Percentiles rank a stretch among this genome's conserved stretches.
Conservation (phyloP, 2,113 vertebrate species). For the Mellivora capensis region DNA sequence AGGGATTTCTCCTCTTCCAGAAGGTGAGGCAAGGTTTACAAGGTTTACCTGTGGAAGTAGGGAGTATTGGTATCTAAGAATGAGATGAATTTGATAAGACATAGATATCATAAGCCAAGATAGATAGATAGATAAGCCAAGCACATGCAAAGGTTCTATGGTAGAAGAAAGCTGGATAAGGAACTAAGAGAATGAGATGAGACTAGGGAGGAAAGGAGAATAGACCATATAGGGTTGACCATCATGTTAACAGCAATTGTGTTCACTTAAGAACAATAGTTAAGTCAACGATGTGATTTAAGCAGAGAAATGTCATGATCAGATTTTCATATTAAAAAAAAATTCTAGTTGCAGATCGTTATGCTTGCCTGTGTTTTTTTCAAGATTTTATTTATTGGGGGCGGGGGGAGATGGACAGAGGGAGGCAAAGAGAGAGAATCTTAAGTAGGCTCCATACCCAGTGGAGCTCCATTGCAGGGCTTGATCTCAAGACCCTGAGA, state of each 20-base stretch:
- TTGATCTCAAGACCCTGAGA: neutral
- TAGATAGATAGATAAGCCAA: neutral
- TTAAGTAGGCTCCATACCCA: neutral
- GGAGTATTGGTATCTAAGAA: neutral
- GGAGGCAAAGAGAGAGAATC: neutral
- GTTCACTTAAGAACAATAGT: neutral
- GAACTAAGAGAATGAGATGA: neutral
- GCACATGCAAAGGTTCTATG: neutral
- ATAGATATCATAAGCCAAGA: too few relatives aligned
- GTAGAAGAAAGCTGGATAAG: neutral
- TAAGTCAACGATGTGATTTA: neutral
- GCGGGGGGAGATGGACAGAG: neutral
- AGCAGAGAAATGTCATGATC: neutral
- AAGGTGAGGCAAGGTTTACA: neutral
- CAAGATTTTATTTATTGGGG: neutral
- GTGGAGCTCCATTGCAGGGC: neutral
- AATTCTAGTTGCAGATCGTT: neutral
- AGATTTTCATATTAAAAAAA: neutral
- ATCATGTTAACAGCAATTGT: neutral
- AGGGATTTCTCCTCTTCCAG: neutral
- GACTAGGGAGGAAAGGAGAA: neutral
- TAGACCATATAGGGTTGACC: neutral
- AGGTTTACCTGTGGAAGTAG: neutral
- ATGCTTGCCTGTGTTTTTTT: neutral
- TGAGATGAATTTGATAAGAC: neutral